Conservation (phyloP, 2,113 vertebrate genomes). For the Pelmatolapia mariae region DNA sequence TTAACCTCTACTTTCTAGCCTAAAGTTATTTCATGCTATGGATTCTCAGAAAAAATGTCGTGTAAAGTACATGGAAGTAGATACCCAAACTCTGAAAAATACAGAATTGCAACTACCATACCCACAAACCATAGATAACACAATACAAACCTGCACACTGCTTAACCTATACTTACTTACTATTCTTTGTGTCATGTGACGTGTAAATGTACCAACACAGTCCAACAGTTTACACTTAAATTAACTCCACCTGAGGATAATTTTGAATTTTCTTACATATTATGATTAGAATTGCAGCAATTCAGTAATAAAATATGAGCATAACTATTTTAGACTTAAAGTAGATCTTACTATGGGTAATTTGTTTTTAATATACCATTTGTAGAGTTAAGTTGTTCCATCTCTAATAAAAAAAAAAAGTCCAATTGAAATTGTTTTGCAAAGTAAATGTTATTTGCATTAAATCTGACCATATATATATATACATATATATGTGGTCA, state of each 20-base stretch:
- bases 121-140: neutral
- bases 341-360: neutral
- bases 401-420: neutral
- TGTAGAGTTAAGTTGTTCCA: neutral
- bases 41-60: neutral
- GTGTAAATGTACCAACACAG: neutral
- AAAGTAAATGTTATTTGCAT: neutral
- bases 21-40: neutral
- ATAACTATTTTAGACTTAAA: neutral
- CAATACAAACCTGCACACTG: neutral
- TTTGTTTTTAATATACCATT: neutral
- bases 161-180: neutral
- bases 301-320: neutral
- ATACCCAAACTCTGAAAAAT: neutral
- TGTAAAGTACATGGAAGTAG: neutral
- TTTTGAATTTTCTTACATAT: neutral
- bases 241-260: neutral
- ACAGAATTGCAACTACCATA: neutral
- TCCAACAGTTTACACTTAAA: neutral
- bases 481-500: neutral
- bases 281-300: neutral
- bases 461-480: neutral
- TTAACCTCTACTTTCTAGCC: neutral
- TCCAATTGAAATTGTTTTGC: neutral
- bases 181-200: neutral